Conservation (phyloP, 2,797 vertebrate species). For the Cyclopterus lumpus region DNA sequence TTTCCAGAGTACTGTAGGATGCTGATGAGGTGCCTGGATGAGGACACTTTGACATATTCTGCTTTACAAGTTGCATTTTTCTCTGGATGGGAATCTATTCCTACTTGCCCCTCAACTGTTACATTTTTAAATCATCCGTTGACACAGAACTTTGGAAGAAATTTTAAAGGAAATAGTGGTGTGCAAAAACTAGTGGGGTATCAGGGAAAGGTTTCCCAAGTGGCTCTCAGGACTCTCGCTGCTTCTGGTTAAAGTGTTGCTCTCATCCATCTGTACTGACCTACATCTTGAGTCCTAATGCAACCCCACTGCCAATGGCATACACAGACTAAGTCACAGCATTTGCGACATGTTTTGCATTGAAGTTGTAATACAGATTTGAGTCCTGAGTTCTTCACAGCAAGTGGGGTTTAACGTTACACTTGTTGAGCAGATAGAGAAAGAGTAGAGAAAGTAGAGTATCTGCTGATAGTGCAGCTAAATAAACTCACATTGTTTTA, state of each 20-base stretch:
- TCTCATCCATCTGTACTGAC: conserved; percentile 31
- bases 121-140: conserved; percentile 48
- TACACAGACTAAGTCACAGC: neutral
- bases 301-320: conserved; percentile 4
- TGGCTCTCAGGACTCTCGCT: conserved; percentile 24
- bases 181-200: conserved; percentile 33
- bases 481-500: neutral
- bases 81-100: conserved; percentile 35
- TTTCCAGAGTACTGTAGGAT: conserved; percentile 45
- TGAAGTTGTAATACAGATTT: conserved; percentile 6
- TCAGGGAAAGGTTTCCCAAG: conserved; percentile 24
- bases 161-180: conserved; percentile 49
- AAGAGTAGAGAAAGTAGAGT: neutral
- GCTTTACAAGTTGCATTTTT: conserved; percentile 45
- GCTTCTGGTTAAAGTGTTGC: conserved; percentile 36
- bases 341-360: neutral
- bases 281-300: conserved; percentile 29
- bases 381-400: neutral
- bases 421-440: neutral
- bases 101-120: conserved; percentile 29
- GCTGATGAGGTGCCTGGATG: conserved; percentile 54
- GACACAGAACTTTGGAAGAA: conserved; percentile 61
- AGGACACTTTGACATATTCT: conserved; percentile 51
- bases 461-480: neutral
- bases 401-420: neutral